These are phyloP conservation scores for Crotalus horridus DNA, from an alignment of 2,113 vertebrate genomes.

Conservation along the genomic window DNA sequence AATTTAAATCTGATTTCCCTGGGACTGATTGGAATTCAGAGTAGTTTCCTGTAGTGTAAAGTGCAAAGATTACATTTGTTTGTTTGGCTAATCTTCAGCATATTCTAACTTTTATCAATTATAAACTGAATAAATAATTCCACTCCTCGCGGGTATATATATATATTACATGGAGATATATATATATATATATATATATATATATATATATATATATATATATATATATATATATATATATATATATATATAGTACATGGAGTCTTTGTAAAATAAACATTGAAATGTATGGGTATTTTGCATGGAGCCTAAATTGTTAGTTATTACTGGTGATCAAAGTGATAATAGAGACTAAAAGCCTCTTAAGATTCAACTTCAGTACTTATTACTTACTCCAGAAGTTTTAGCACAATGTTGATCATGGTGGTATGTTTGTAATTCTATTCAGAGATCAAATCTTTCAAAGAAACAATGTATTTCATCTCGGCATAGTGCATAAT, in stretches of 20 bases:
- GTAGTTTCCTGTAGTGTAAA: slow-evolving; percentile 52
- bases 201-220: slow-evolving; percentile 2
- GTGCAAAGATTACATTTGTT: slow-evolving; percentile 60
- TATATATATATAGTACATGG: slow-evolving; percentile 36
- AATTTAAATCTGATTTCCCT: slow-evolving; percentile 53
- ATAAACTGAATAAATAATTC: slow-evolving; percentile 50
- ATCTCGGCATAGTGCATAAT: neutral
- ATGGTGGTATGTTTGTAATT: slow-evolving; percentile 14
- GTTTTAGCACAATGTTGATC: slow-evolving; percentile 24
- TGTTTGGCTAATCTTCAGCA: slow-evolving; percentile 53
- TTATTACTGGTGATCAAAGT: slow-evolving; percentile 30
- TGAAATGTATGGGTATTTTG: slow-evolving; percentile 44
- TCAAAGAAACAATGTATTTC: slow-evolving; percentile 7
- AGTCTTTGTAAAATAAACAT: slow-evolving; percentile 25
- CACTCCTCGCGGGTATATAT: slow-evolving; percentile 39
- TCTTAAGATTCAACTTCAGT: slow-evolving; percentile 25
- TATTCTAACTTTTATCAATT: slow-evolving; percentile 56
- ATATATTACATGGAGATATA: slow-evolving; percentile 16
- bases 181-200: too few relatives aligned
- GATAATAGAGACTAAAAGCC: slow-evolving; percentile 17
- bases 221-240: too few relatives aligned
- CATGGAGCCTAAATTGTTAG: slow-evolving; percentile 21
- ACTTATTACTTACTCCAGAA: slow-evolving; percentile 14
- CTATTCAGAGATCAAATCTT: neutral
- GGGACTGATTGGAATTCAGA: slow-evolving; percentile 60